Evolutionary conservation across 1,140 invertebrate genomes (phyloP).

Genomic region (Drosophila tristis): DNA sequence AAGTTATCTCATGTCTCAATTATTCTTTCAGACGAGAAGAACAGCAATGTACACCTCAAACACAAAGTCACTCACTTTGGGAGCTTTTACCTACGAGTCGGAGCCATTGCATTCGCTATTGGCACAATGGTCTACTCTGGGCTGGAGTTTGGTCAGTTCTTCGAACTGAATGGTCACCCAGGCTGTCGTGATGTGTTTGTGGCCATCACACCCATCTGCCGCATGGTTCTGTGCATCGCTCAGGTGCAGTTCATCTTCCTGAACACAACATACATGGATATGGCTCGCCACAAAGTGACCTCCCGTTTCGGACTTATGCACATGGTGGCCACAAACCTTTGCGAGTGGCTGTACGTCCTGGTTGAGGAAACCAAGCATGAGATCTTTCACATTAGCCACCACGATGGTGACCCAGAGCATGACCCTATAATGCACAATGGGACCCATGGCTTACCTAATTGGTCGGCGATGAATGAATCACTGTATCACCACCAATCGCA

Average conservation of each 20-base stretch:
- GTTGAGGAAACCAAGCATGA: constrained; percentile 92
- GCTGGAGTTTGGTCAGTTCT: constrained; percentile 93
- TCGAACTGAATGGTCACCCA: constrained; percentile 89
- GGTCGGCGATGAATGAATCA: constrained; percentile 61
- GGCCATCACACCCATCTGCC: constrained; percentile 91
- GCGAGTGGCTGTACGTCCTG: constrained; percentile 95
- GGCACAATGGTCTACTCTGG: constrained; percentile 97
- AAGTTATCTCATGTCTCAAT: background rate
- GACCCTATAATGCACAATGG: constrained; percentile 42
- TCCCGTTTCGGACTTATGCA: constrained; percentile 97
- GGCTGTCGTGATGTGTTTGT: constrained; percentile 90
- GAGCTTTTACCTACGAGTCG: constrained; percentile 94
- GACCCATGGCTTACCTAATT: constrained; percentile 42
- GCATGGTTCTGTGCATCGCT: constrained; percentile 95
- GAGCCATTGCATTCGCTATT: constrained; percentile 94
- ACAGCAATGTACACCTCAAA: constrained; percentile 77
- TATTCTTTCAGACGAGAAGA: constrained; percentile 67
- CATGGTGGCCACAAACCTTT: constrained; percentile 95
- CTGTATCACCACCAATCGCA: constrained; percentile 24
- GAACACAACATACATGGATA: constrained; percentile 86
- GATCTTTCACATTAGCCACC: constrained; percentile 86
- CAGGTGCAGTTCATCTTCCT: constrained; percentile 95
- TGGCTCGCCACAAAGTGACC: constrained; percentile 95
- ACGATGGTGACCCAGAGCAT: constrained; percentile 46
- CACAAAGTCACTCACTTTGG: constrained; percentile 88